These are phyloP conservation scores for Metopia argyrocephala DNA, from an alignment of 2,888 invertebrate species.

Conservation along the genomic window DNA sequence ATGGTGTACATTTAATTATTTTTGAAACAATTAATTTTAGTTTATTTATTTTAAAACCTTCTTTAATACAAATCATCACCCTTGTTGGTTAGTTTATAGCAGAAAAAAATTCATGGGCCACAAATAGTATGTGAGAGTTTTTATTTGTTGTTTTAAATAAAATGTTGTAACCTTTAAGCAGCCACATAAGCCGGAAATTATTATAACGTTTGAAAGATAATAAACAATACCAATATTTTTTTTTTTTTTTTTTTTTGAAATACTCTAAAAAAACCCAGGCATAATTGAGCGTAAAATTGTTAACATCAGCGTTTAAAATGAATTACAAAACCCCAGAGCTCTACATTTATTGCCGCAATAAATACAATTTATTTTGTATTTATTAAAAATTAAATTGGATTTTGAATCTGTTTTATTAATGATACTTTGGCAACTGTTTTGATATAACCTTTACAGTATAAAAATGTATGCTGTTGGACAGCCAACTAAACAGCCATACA, in stretches of 20 bases:
- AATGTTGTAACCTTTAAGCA: slow-evolving; percentile 46
- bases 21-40: too few relatives aligned
- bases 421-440: not conserved
- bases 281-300: slow-evolving; percentile 62
- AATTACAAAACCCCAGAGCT: slow-evolving; percentile 9
- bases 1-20: too few relatives aligned
- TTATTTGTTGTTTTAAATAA: not conserved
- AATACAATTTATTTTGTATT: not conserved
- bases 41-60: too few relatives aligned
- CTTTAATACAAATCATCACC: too few relatives aligned
- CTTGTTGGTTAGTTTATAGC: not conserved
- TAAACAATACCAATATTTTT: slow-evolving; percentile 18
- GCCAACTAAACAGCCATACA: too few relatives aligned
- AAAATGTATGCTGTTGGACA: too few relatives aligned
- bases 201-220: slow-evolving; percentile 42
- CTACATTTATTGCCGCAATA: not conserved
- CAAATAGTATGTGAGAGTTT: not conserved
- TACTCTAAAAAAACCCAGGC: not conserved
- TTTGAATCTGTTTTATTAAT: not conserved
- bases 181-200: slow-evolving; percentile 57
- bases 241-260: not conserved
- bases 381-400: not conserved
- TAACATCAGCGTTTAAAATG: slow-evolving; percentile 55
- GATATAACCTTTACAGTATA: too few relatives aligned
- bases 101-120: not conserved